Base-by-base conservation (phyloP, 2,113 vertebrate species). In the Xyrauchen texanus region DNA sequence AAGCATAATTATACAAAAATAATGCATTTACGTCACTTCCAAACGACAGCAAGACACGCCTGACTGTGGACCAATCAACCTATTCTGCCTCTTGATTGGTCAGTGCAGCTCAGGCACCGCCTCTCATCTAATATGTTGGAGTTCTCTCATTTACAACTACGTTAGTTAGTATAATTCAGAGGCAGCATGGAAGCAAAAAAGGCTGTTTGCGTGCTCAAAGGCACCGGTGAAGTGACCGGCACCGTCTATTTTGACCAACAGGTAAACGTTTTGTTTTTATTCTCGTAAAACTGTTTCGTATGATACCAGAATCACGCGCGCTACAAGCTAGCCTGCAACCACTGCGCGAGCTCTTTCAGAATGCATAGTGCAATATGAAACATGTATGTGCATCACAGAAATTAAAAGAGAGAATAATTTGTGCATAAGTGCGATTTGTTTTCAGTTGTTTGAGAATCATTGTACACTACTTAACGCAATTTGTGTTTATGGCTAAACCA, bases 131-230 rank as follows among this genome's bases (percentile, higher is more conserved):
- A 46, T 11, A 3, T 0, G 6, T 0, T 52, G 9, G 12, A 6
- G 10, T 21, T 75, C 47, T 44, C 45, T 16, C 2, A 11, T 8
- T 45, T 44, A 15, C 1, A 44, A 21, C 21, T 63, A 11, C 0
- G 4, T 5, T 11, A 21, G 11, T 3, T 62, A 13, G 16, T 0
- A 1, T 9, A 58, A 15, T 45, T 7, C n/a, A 8, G 16, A 60
- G 46, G 3, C 12, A 87, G 85, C 1, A 92, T 94, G 91, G 87
- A 68, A 16, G 0, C 73, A 0, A 94, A 92, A 72, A 34, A 34
- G 21, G 93, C 93, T 0, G 91, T 94, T 0, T 94, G 93, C 7
- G 93, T 94, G 10, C 68, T 94, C 46, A 92, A 88, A 79, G 93
- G 93, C 65, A 64, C 72, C 0, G 89, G 90, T 0, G 89, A 91